Evolutionary conservation across 2,797 vertebrate genomes (phyloP).

Genomic region (Pseudochromis fuscus): DNA sequence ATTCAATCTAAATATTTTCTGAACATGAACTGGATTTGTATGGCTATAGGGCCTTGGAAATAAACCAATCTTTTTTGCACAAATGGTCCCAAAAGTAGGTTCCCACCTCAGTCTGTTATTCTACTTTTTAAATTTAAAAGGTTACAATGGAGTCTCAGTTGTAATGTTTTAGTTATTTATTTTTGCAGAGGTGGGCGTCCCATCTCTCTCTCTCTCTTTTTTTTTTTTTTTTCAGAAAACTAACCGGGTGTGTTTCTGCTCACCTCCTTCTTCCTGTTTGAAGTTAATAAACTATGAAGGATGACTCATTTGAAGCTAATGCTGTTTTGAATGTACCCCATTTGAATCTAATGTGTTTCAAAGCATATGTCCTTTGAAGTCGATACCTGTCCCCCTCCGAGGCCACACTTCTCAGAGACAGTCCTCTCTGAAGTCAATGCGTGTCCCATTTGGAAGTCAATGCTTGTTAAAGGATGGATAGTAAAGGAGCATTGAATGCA

Average conservation of each 20-base stretch:
- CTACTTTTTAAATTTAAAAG: not conserved
- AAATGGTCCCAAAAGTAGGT: not conserved
- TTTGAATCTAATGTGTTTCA: conserved; percentile 77
- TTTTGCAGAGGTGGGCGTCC: not conserved
- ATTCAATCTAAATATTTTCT: conserved; percentile 14
- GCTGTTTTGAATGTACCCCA: conserved; percentile 72
- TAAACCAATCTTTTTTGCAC: conserved; percentile 11
- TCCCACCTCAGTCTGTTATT: conserved; percentile 7
- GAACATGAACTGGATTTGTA: conserved; percentile 16
- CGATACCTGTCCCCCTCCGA: conserved; percentile 64
- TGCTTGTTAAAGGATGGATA: conserved; percentile 72
- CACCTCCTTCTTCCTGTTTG: conserved; percentile 67
- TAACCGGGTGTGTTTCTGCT: conserved; percentile 47
- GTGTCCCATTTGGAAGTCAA: conserved; percentile 76
- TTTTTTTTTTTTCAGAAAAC: too few relatives aligned
- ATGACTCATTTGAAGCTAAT: conserved; percentile 78
- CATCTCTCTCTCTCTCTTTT: too few relatives aligned
- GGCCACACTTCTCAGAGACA: conserved; percentile 65
- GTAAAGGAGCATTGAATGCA: conserved; percentile 60
- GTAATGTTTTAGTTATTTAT: conserved; percentile 3
- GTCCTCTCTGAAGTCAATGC: conserved; percentile 75
- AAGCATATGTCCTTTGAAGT: conserved; percentile 80
- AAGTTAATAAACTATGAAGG: conserved; percentile 80
- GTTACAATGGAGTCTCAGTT: not conserved
- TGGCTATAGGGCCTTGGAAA: conserved; percentile 2